These are phyloP conservation scores for Micromussa lordhowensis DNA, from an alignment of 92 coral and sea anemone genomes.

Conservation along the genomic window DNA sequence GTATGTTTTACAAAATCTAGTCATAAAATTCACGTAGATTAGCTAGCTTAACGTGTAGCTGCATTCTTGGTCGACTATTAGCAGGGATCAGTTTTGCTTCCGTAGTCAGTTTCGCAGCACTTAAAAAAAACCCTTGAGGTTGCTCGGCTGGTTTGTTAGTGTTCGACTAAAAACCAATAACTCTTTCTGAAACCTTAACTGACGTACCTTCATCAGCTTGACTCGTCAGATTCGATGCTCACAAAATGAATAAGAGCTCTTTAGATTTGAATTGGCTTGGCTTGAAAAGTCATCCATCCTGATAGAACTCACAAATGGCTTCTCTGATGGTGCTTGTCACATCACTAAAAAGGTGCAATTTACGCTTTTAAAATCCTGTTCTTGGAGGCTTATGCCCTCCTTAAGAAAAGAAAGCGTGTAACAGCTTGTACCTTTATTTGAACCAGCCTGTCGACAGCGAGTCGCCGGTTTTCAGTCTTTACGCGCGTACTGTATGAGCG, in stretches of 20 bases:
- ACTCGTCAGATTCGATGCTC: background rate
- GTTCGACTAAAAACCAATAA: background rate
- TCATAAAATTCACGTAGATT: background rate
- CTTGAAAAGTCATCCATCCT: slow-evolving; percentile 25
- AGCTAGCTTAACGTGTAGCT: background rate
- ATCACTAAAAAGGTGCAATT: background rate
- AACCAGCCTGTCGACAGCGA: background rate
- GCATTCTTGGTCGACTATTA: slow-evolving; percentile 4
- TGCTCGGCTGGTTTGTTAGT: background rate
- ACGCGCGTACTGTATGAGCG: slow-evolving; percentile 10
- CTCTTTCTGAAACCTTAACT: background rate
- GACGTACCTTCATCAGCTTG: slow-evolving; percentile 24
- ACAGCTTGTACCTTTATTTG: background rate
- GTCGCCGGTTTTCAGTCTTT: background rate
- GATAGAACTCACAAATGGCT: background rate
- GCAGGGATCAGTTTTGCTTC: background rate
- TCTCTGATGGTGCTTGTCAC: background rate
- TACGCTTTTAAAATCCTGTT: background rate
- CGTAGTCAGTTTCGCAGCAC: background rate
- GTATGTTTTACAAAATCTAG: no score
- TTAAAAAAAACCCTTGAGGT: background rate
- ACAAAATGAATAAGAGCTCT: background rate
- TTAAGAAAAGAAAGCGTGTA: background rate
- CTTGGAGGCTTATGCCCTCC: background rate
- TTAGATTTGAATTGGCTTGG: background rate